phyloP scores from a whole-genome alignment of 2,888 invertebrate species.

The Patella pellucida region DNA sequence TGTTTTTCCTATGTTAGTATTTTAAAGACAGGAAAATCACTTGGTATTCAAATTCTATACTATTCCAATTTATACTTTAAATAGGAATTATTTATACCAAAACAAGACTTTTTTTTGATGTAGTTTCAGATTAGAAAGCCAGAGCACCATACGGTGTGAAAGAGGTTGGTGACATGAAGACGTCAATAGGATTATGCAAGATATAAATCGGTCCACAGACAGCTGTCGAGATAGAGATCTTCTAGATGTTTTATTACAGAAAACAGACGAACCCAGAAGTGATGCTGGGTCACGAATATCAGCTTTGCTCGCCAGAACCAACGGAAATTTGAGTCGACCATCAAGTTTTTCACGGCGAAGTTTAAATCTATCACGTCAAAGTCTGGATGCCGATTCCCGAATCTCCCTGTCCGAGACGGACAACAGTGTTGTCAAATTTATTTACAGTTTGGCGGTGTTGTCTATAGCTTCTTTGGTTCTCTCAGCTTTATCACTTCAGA shows the following conservation, averaged over 20 bases:
- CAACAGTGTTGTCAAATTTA: conserved; percentile 15
- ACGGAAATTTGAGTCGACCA: conserved; percentile 49
- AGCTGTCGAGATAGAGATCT: conserved; percentile 54
- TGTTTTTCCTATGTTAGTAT: too few species aligned
- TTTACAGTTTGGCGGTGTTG: conserved; percentile 81
- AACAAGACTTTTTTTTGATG: too few species aligned
- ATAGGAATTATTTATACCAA: too few species aligned
- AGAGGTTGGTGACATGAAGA: too few species aligned
- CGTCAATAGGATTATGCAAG: conserved; percentile 30
- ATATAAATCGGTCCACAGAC: conserved; percentile 46
- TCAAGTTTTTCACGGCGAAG: conserved; percentile 32
- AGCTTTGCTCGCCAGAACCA: conserved; percentile 37
- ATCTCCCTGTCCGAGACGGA: conserved; percentile 24
- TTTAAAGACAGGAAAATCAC: too few species aligned
- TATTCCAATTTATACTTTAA: too few species aligned
- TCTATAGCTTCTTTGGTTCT: conserved; percentile 88
- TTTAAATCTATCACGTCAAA: conserved; percentile 37
- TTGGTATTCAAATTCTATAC: too few species aligned
- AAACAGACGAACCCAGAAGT: conserved; percentile 45
- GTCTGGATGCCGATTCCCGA: conserved; percentile 33
- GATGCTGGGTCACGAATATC: conserved; percentile 46
- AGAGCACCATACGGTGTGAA: too few species aligned
- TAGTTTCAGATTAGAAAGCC: too few species aligned
- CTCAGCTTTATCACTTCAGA: conserved; percentile 80
- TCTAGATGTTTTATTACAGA: conserved; percentile 58